Base-by-base conservation (phyloP, 1,140 invertebrate species). In the Zaprionus taronus region DNA sequence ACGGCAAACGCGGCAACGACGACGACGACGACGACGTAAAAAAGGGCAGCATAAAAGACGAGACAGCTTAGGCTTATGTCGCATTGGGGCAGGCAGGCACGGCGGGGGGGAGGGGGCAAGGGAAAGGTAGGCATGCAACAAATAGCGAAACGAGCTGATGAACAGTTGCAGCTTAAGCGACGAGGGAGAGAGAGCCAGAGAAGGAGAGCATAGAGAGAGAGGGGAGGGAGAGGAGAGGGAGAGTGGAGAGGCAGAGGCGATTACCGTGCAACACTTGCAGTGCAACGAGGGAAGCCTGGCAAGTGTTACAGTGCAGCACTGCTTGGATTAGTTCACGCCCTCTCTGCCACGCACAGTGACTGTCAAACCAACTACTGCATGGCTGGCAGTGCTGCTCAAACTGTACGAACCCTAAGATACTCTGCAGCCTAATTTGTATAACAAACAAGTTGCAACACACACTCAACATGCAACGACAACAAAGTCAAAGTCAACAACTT, bases 261-360 rank as follows among this genome's bases (percentile, higher is more conserved):
- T 17, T 47, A 17, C n/a, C 38, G 41, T 47, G 41, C 14, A 22
- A 20, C 31, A 53, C 17, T 20, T 41, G 49, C 11, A 26, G 56
- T 9, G 20, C 26, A 34, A 36, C 15, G 9, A 11, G 5, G 69
- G 69, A 72, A 73, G 41, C 70, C 70, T 3, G n/a, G 14, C 57
- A 77, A 63, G 49, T 73, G 70, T 38, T 47, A 1, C 31, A 34
- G 31, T 22, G 12, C 53, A n/a, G 58, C 71, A 44, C 31, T 67
- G 34, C 14, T 55, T 57, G 72, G 67, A 75, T 71, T 70, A 58
- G 72, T 67, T 75, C 72, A 75, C 14, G 58, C 34, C 51, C 53
- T 24, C 26, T 34, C 22, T 20, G n/a, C 5, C 12, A 5, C 14
- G 3, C 44, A 5, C 14, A 68, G 57, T 31, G 20, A 17, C 15